Evolutionary conservation across 2,797 vertebrate genomes (phyloP).

Genomic region (Novumbra hubbsi): DNA sequence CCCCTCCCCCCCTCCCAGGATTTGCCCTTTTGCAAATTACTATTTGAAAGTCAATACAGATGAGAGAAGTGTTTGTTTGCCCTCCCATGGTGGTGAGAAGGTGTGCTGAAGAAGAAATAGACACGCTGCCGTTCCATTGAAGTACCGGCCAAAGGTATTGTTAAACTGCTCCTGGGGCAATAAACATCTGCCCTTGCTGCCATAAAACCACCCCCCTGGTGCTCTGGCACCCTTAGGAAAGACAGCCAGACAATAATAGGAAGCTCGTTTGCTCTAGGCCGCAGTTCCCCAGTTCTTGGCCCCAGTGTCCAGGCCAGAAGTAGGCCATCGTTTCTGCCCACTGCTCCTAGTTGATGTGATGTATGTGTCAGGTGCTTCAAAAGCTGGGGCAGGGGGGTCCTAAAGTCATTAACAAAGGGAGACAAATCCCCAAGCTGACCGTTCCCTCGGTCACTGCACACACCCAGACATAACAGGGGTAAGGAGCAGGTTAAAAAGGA

Average conservation of each 20-base stretch:
- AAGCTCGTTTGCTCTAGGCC: constrained; percentile 12
- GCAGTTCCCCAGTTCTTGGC: neutral
- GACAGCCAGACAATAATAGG: constrained; percentile 14
- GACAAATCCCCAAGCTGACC: constrained; percentile 41
- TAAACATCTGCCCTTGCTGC: constrained; percentile 41
- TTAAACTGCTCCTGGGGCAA: constrained; percentile 44
- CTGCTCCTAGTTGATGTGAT: constrained; percentile 47
- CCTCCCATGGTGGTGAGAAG: constrained; percentile 37
- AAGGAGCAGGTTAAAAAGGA: constrained; percentile 23
- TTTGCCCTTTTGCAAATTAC: constrained; percentile 52
- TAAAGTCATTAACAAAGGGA: constrained; percentile 45
- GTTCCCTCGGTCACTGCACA: neutral
- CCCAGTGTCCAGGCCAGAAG: constrained; percentile 23
- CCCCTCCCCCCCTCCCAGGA: neutral
- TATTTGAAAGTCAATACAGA: constrained; percentile 65
- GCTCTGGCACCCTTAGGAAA: constrained; percentile 31
- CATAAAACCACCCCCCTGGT: constrained; percentile 10
- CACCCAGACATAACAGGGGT: neutral
- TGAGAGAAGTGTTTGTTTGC: constrained; percentile 66
- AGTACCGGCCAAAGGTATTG: constrained; percentile 50
- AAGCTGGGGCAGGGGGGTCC: constrained; percentile 13
- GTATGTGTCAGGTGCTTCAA: constrained; percentile 41
- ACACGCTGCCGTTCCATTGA: constrained; percentile 45
- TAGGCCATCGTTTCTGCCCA: constrained; percentile 38
- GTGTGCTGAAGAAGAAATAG: constrained; percentile 35